Base-by-base conservation (phyloP, 2,797 vertebrate genomes). In the Hippopotamyrus pictus region DNA sequence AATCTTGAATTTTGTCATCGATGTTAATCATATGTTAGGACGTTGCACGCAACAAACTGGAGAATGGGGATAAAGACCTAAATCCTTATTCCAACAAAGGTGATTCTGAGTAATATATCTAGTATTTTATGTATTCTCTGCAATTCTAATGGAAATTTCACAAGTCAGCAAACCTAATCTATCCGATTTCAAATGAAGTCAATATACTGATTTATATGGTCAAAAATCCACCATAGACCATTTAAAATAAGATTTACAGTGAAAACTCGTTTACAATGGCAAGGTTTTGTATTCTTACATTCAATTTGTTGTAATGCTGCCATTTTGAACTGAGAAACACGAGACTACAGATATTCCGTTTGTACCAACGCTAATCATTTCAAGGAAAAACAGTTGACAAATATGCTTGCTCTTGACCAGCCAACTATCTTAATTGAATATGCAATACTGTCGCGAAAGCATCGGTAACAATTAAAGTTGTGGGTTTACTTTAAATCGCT, bases 271-370 rank as follows among this genome's bases (percentile, higher is more conserved):
- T 44, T 82, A 2, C 76, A 44, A 1, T 19, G 41, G 37, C 17
- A 82, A 46, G 8, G 41, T n/a, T 82, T 82, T 19, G 3, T 82
- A 46, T 82, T 37, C 65, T 73, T 73, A 17, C 29, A 46, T 82
- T 41, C 17, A 82, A 82, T 82, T 82, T 44, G 6, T 46, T 46
- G 76, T 82, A 82, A n/a, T 44, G 76, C 76, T 44, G 76, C 76
- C 37, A 82, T 82, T 82, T 82, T 82, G 76, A 82, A 82, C 37
- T 82, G 41, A 46, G 65, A 44, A 82, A 82, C 76, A 82, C 76
- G 37, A 37, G 5, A 46, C 76, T 9, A 79, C 73, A 79, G 14
- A 44, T 79, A 44, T 44, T 41, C 37, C 41, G 73, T 14, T 44
- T 9, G 73, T 79, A 5, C 37, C 14, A 41, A 79, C 37, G 73